Conservation (phyloP, 2,113 vertebrate genomes). For the Aspiorhynchus laticeps region DNA sequence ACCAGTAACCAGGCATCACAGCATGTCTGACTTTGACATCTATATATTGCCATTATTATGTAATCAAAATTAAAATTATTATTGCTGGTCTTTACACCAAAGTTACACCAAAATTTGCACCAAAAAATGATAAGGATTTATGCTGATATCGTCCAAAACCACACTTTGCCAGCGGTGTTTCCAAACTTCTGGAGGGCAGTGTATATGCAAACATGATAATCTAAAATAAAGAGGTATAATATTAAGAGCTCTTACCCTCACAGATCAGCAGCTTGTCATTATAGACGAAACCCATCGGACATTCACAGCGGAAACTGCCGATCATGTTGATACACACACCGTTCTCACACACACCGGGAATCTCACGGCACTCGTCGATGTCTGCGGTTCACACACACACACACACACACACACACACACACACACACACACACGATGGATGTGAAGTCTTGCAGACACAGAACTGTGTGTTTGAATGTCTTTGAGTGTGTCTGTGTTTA, state of each 20-base stretch:
- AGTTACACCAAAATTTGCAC: too few species aligned
- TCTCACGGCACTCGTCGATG: constrained; percentile 95
- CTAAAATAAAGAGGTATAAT: too few species aligned
- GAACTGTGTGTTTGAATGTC: constrained; percentile 9
- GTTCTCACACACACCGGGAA: constrained; percentile 93
- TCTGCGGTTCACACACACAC: constrained; percentile 73
- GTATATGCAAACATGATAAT: too few species aligned
- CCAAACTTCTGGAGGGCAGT: too few species aligned
- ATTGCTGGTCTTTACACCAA: too few species aligned
- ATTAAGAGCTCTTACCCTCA: constrained; percentile 80
- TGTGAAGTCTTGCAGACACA: background rate
- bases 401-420: constrained; percentile 7
- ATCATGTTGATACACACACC: constrained; percentile 98
- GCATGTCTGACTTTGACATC: too few species aligned
- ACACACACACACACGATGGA: background rate
- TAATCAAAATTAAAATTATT: too few species aligned
- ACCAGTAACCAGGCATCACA: too few species aligned
- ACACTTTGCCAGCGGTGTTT: too few species aligned
- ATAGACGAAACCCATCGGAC: constrained; percentile 95
- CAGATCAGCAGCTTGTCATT: constrained; percentile 95
- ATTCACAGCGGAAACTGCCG: constrained; percentile 98
- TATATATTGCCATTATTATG: too few species aligned
- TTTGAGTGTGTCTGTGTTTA: constrained; percentile 40
- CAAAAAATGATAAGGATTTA: too few species aligned
- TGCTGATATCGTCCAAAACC: too few species aligned